A percentile compares a stretch with the other conserved stretches of the same genome.
phyloP scores from a whole-genome alignment of 37 sponge, comb jelly and placozoan genomes.

The Hexactinellida sp. region DNA sequence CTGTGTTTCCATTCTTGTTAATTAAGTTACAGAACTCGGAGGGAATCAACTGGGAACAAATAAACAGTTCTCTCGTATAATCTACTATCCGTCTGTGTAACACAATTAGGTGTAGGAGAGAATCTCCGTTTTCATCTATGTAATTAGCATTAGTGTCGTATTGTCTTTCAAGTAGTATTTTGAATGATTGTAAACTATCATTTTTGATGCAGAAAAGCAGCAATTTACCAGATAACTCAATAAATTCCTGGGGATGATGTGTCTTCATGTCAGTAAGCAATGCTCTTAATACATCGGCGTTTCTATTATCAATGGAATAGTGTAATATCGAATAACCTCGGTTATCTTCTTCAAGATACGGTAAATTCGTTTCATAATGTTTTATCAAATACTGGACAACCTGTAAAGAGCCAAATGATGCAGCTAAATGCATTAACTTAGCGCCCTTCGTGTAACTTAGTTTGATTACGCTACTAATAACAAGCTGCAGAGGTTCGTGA shows the following conservation, averaged over 20 bases:
- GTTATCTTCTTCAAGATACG: neutral
- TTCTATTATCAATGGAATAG: neutral
- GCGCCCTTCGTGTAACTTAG: neutral
- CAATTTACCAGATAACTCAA: neutral
- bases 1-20: neutral
- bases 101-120: neutral
- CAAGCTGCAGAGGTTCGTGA: neutral
- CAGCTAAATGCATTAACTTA: slow-evolving; percentile 6
- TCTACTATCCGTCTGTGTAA: neutral
- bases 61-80: neutral
- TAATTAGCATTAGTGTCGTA: neutral
- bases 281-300: neutral
- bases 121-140: neutral
- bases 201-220: neutral
- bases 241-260: neutral
- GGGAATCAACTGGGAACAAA: neutral
- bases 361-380: neutral
- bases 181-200: neutral
- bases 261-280: neutral
- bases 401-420: neutral
- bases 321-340: neutral
- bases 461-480: neutral
- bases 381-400: neutral
- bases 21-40: neutral
- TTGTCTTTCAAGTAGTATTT: neutral